Evolutionary conservation across 23 tunicate species (phyloP).

Genomic region (Botrylloides violaceus): DNA sequence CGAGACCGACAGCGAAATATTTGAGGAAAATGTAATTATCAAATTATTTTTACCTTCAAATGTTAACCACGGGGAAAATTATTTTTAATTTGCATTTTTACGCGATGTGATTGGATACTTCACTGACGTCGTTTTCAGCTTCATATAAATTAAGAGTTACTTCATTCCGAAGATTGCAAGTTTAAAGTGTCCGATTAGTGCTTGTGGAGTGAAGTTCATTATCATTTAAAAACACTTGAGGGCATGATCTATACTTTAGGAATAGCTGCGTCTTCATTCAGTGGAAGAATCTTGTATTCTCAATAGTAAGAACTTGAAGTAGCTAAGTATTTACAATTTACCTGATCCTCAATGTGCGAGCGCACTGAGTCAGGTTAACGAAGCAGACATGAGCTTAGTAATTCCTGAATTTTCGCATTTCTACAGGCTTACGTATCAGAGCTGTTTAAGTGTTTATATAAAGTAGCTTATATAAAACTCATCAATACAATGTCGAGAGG

Average conservation of each 20-base stretch:
- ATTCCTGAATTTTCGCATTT: too few species aligned
- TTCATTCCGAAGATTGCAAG: neutral
- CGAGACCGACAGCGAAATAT: too few species aligned
- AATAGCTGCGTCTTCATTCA: neutral
- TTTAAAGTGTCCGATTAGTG: neutral
- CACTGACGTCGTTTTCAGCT: neutral
- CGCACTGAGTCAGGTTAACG: too few species aligned
- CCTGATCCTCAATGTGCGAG: too few species aligned
- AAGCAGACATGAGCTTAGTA: too few species aligned
- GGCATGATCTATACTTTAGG: neutral
- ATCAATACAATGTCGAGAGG: too few species aligned
- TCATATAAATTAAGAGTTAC: neutral
- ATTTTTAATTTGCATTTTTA: neutral
- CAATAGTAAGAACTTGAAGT: neutral
- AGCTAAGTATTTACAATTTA: too few species aligned
- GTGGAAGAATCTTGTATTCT: neutral
- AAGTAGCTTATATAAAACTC: too few species aligned
- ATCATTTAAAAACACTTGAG: neutral
- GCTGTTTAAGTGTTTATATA: too few species aligned
- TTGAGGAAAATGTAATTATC: too few species aligned
- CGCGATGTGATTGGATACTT: neutral
- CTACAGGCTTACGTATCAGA: too few species aligned
- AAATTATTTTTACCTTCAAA: neutral
- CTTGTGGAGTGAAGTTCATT: neutral
- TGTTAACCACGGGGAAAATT: neutral